phyloP scores from a whole-genome alignment of 2,797 vertebrate genomes.

The Neosilurus mollespiculum region DNA sequence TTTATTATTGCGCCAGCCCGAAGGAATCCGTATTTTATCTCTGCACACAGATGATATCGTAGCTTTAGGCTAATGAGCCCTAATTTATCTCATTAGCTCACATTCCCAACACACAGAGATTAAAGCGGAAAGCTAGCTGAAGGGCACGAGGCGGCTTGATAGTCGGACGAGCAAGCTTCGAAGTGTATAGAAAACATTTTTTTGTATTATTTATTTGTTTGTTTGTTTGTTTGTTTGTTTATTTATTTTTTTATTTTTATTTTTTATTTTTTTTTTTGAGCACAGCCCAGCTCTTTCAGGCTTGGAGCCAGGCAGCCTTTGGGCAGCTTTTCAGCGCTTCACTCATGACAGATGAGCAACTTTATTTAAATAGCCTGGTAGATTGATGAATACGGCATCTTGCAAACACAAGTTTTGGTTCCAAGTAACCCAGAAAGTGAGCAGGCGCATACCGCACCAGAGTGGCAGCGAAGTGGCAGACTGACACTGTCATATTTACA shows the following conservation, averaged over 20 bases:
- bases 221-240: too few relatives aligned
- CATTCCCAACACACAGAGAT: slow-evolving; percentile 67
- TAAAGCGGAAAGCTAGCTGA: slow-evolving; percentile 53
- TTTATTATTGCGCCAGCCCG: slow-evolving; percentile 37
- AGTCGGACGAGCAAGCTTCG: slow-evolving; percentile 17
- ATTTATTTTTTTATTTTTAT: too few relatives aligned
- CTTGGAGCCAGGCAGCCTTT: slow-evolving; percentile 44
- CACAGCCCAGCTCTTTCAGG: slow-evolving; percentile 31
- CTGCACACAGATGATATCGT: slow-evolving; percentile 47
- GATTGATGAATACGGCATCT: slow-evolving; percentile 1
- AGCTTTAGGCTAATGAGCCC: slow-evolving; percentile 64
- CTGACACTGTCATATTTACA: neutral
- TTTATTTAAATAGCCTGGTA: slow-evolving; percentile 36
- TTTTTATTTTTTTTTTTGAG: neutral
- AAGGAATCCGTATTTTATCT: slow-evolving; percentile 28
- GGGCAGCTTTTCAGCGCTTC: slow-evolving; percentile 41
- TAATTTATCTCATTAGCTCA: slow-evolving; percentile 73
- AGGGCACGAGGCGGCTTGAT: slow-evolving; percentile 38
- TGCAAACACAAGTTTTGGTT: neutral
- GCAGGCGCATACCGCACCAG: neutral
- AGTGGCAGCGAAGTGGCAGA: neutral
- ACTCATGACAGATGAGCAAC: slow-evolving; percentile 29
- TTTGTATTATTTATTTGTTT: too few relatives aligned
- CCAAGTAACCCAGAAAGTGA: slow-evolving; percentile 14
- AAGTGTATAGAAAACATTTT: slow-evolving; percentile 30